Base-by-base conservation (phyloP, 1,140 invertebrate species). In the Drosophila neocordata region DNA sequence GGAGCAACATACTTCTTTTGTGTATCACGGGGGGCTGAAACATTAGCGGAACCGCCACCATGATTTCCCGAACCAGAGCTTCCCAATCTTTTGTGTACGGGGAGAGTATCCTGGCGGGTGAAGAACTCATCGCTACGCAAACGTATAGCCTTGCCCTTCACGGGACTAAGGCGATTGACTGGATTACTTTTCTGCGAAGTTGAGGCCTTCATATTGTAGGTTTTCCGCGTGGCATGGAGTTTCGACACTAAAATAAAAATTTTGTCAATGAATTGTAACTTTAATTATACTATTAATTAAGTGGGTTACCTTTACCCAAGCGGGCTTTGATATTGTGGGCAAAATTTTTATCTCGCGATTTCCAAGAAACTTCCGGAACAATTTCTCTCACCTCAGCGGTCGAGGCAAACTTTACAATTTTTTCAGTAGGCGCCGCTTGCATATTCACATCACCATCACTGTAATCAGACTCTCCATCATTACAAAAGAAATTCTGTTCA, bases 341-440 rank as follows among this genome's bases (percentile, higher is more conserved):
- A 70, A 89, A 78, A 13, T 76, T 85, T 52, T 62, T 77, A 4
- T 68, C 60, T 22, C 69, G 69, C 24, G 65, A 13, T 52, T 80
- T 88, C 51, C 77, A 71, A 1, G 61, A 22, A 4, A 63, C 9
- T 8, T 83, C 66, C 12, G 91, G 69, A 0, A 72, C 85, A n/a
- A 92, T 92, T 69, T 92, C 91, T 15, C 85, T 73, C 20, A 92
- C 89, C 59, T 92, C 91, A 1, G 90, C 91, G 8, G 85, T 90
- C 0, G 89, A 82, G 6, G 91, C 91, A 48, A 92, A 92, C 59
- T 90, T 89, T 0, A 92, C 91, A 65, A 90, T 81, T 65, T 92
- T 92, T 41, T 92, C 91, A 35, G 35, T 44, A 1, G 41, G 56
- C 12, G 65, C 13, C 15, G 15, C 13, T 7, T 31, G 13, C 65